These are phyloP conservation scores for Chrysemys picta DNA, from an alignment of 2,113 vertebrate genomes.

Conservation along the genomic window DNA sequence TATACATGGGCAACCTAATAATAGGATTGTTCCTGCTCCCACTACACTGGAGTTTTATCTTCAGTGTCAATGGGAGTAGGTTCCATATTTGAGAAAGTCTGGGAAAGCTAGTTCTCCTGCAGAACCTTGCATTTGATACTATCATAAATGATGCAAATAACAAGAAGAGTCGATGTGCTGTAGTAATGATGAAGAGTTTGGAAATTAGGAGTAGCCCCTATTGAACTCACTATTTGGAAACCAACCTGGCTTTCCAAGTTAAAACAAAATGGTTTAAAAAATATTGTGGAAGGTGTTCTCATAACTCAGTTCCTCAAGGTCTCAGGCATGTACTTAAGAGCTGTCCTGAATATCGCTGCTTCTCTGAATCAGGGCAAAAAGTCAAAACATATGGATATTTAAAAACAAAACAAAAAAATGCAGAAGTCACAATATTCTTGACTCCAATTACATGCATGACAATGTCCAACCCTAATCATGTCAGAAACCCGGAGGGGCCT, in stretches of 20 bases:
- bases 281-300: background rate
- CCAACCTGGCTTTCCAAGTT: background rate
- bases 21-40: background rate
- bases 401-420: background rate
- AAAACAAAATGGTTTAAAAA: background rate
- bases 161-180: background rate
- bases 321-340: background rate
- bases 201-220: background rate
- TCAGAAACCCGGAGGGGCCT: accelerated
- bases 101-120: background rate
- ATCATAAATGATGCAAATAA: background rate
- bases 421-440: background rate
- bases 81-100: background rate
- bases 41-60: background rate
- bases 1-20: background rate
- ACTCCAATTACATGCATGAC: background rate
- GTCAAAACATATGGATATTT: background rate
- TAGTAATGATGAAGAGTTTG: background rate
- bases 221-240: background rate
- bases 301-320: background rate
- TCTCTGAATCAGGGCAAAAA: background rate
- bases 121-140: background rate
- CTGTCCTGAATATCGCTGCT: background rate
- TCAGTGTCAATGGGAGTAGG: background rate
- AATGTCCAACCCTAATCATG: background rate